A percentile compares a stretch with the other conserved stretches of the same genome.
Conservation (phyloP, 2,113 vertebrate genomes). For the Pseudolaguvia tuberculata region DNA sequence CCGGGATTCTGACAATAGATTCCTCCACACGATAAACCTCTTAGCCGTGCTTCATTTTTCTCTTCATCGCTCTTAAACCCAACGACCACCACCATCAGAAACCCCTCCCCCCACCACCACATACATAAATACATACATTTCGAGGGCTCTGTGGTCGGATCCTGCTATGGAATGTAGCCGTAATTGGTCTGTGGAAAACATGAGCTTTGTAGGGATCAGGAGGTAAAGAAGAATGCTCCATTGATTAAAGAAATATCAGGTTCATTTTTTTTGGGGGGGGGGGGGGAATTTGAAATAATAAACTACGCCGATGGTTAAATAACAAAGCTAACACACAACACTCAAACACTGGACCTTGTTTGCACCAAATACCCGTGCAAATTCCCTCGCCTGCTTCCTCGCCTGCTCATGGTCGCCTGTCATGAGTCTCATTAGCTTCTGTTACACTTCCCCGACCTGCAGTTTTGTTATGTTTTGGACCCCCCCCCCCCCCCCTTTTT, state of each 20-base stretch:
- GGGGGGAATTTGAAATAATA: conserved; percentile 51
- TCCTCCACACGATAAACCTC: conserved; percentile 44
- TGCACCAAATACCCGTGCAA: conserved; percentile 15
- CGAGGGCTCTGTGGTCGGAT: conserved; percentile 46
- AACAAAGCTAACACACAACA: conserved; percentile 26
- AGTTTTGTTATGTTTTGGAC: conserved; percentile 52
- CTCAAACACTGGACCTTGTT: conserved; percentile 9
- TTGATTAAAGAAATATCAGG: conserved; percentile 52
- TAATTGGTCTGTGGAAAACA: conserved; percentile 57
- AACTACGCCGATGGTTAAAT: conserved; percentile 15
- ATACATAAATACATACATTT: conserved; percentile 43
- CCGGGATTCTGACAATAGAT: conserved; percentile 46
- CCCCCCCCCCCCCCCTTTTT: not conserved
- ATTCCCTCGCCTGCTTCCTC: conserved; percentile 11
- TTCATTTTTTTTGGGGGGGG: conserved; percentile 61
- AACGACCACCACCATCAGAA: not conserved
- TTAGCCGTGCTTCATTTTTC: not conserved
- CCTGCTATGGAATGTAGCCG: conserved; percentile 56
- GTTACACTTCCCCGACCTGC: conserved; percentile 38
- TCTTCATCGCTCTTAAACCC: no score
- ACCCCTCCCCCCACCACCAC: conserved; percentile 23
- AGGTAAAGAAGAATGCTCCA: conserved; percentile 19
- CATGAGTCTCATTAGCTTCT: conserved; percentile 54
- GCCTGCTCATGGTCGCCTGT: conserved; percentile 52
- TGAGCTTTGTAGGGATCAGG: conserved; percentile 41